These are phyloP conservation scores for Synanthedon myopaeformis DNA, from an alignment of 2,888 invertebrate genomes.

Conservation along the genomic window DNA sequence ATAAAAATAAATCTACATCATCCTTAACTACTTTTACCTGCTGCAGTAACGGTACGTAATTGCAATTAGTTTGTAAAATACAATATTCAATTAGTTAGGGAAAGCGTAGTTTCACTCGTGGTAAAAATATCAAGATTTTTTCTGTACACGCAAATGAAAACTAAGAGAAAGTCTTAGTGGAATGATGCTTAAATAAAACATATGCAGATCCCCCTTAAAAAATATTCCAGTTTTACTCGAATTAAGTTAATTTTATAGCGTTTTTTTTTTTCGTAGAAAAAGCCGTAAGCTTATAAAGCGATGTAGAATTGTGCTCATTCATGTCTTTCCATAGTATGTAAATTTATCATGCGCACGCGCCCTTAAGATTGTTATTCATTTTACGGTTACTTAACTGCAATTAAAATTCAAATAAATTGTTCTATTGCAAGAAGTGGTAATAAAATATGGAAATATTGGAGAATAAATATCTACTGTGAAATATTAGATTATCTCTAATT, in stretches of 20 bases:
- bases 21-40: constrained; percentile 15
- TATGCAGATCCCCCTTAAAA: constrained; percentile 2
- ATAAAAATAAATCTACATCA: background rate
- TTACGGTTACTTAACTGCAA: constrained; percentile 3
- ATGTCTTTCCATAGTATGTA: constrained; percentile 3
- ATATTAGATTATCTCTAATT: background rate
- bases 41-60: constrained; percentile 17
- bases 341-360: constrained; percentile 4
- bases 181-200: constrained; percentile 1
- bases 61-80: constrained; percentile 50
- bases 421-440: background rate
- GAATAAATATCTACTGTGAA: background rate
- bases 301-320: constrained; percentile 1
- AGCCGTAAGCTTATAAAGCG: constrained; percentile 1
- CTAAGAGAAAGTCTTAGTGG: constrained; percentile 36
- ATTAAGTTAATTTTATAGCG: background rate
- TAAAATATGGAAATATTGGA: background rate
- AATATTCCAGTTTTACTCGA: background rate
- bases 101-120: constrained; percentile 57
- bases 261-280: background rate
- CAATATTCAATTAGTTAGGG: constrained; percentile 58
- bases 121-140: constrained; percentile 62
- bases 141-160: constrained; percentile 59
- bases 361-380: constrained; percentile 1
- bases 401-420: background rate